Percentiles rank a stretch among this genome's conserved stretches.
phyloP scores from a whole-genome alignment of 2,888 invertebrate genomes.

The Rhagium mordax region DNA sequence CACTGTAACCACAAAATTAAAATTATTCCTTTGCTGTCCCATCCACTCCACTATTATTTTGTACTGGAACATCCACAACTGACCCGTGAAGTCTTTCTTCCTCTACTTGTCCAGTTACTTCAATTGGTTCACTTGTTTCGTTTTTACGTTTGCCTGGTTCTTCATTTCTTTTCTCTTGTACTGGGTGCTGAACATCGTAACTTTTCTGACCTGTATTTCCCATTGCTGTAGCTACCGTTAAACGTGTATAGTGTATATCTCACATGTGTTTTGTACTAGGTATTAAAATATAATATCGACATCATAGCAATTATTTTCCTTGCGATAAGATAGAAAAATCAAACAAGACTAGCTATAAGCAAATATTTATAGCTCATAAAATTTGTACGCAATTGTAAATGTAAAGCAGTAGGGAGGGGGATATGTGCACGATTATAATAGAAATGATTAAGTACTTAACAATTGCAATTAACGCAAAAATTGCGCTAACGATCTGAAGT shows the following conservation, averaged over 20 bases:
- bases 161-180: neutral
- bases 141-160: neutral
- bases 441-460: too few relatives aligned
- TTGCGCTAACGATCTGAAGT: too few relatives aligned
- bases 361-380: conserved; percentile 33
- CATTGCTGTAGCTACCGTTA: neutral
- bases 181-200: conserved; percentile 7
- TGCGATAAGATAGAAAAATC: conserved; percentile 45
- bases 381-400: neutral
- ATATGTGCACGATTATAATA: too few relatives aligned
- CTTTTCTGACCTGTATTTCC: conserved; percentile 26
- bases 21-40: conserved; percentile 50
- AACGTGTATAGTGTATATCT: neutral
- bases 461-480: too few relatives aligned
- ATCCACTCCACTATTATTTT: conserved; percentile 48
- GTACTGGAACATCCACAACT: conserved; percentile 43
- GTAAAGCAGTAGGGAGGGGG: too few relatives aligned
- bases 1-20: neutral
- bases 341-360: conserved; percentile 35
- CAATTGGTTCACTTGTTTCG: neutral
- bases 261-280: conserved; percentile 6
- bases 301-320: conserved; percentile 31
- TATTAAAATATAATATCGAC: conserved; percentile 23
- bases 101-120: conserved; percentile 6
- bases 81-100: conserved; percentile 8